A percentile compares a stretch with the other conserved stretches of the same genome.
These are phyloP conservation scores for Coendou prehensilis DNA, from an alignment of 2,797 vertebrate genomes.

Conservation along the genomic window DNA sequence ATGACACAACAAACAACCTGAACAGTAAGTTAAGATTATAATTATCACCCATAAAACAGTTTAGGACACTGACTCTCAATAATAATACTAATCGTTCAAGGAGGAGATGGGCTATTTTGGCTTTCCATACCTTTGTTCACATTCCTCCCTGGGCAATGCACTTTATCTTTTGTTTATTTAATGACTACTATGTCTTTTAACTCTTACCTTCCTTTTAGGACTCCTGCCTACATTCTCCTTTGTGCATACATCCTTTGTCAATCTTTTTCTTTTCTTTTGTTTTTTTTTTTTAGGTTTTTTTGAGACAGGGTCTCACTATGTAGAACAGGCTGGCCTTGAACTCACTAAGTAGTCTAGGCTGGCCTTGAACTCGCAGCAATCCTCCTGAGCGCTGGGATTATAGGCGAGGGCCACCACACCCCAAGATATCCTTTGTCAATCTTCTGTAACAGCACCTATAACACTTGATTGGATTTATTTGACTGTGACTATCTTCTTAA, in stretches of 20 bases:
- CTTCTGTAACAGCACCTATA: slow-evolving; percentile 59
- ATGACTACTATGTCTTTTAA: slow-evolving; percentile 49
- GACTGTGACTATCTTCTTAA: slow-evolving; percentile 34
- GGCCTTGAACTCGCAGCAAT: neutral
- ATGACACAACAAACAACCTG: neutral
- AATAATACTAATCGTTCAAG: neutral
- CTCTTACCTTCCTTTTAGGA: slow-evolving; percentile 49
- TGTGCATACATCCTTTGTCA: slow-evolving; percentile 24
- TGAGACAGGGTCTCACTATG: neutral
- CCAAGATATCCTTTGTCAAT: slow-evolving; percentile 16
- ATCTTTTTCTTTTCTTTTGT: neutral
- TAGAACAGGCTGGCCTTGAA: neutral
- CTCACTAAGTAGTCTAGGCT: no score
- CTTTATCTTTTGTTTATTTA: slow-evolving; percentile 65
- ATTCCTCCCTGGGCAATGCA: slow-evolving; percentile 47
- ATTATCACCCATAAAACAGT: neutral
- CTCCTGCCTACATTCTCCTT: slow-evolving; percentile 56
- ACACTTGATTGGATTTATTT: slow-evolving; percentile 67
- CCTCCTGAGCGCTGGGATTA: neutral
- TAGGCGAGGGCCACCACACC: neutral
- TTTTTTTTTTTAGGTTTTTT: neutral
- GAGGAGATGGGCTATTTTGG: slow-evolving; percentile 23
- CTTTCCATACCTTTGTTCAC: slow-evolving; percentile 37
- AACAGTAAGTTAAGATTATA: neutral
- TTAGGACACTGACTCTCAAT: neutral